These are phyloP conservation scores for Rhamphomyia laevipes DNA, from an alignment of 2,888 invertebrate genomes.

Conservation along the genomic window DNA sequence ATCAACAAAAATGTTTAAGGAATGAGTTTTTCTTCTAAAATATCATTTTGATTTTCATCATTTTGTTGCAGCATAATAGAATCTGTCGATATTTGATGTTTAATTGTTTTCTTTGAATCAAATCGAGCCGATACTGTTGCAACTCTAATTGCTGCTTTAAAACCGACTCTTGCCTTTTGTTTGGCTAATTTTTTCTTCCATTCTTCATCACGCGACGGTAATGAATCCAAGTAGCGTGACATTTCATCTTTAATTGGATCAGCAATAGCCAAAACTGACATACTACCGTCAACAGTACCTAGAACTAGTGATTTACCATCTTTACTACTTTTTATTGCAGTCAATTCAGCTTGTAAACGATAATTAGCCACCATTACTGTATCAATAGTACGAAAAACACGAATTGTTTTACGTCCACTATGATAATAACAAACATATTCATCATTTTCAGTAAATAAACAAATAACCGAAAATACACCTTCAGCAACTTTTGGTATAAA, in stretches of 20 bases:
- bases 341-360: constrained; percentile 78
- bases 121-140: constrained; percentile 5
- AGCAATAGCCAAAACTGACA: constrained; percentile 74
- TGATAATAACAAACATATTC: constrained; percentile 96
- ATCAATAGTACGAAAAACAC: constrained; percentile 84
- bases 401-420: constrained; percentile 84
- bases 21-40: too few relatives aligned
- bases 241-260: constrained; percentile 55
- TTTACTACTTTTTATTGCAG: constrained; percentile 62
- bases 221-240: constrained; percentile 45
- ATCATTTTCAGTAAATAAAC: constrained; percentile 86
- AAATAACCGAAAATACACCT: constrained; percentile 92
- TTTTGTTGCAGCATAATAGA: neutral
- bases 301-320: constrained; percentile 74
- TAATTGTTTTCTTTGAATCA: constrained; percentile 4
- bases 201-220: constrained; percentile 59
- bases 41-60: neutral
- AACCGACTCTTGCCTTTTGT: constrained; percentile 50
- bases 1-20: too few relatives aligned
- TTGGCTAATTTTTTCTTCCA: constrained; percentile 59
- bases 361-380: constrained; percentile 90
- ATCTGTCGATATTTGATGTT: neutral
- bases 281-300: constrained; percentile 87
- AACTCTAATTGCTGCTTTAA: constrained; percentile 47
- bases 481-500: constrained; percentile 92